Conservation (phyloP, 2,888 invertebrate species). For the Macrosiphum euphorbiae region DNA sequence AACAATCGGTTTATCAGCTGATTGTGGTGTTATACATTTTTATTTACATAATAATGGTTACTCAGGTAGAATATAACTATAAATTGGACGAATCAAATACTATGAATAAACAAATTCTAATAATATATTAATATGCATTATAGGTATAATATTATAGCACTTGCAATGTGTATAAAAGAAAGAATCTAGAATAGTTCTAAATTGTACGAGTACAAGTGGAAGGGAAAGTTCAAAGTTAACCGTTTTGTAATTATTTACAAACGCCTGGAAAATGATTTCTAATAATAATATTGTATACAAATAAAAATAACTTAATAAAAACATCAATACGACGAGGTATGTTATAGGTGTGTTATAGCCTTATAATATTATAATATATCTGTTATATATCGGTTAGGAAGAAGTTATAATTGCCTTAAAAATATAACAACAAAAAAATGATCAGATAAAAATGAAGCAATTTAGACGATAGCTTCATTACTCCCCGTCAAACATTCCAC, state of each 20-base stretch:
- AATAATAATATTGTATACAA: not conserved
- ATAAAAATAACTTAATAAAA: not conserved
- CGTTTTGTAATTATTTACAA: slow-evolving; percentile 9
- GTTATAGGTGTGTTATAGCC: not conserved
- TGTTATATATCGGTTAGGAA: slow-evolving; percentile 19
- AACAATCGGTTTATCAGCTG: not conserved
- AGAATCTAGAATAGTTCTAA: not conserved
- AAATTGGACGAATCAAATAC: not conserved
- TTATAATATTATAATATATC: not conserved
- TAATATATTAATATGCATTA: not conserved
- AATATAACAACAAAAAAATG: not conserved
- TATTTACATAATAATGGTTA: not conserved
- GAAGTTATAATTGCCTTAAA: not conserved
- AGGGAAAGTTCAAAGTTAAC: not conserved
- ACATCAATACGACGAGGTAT: not conserved
- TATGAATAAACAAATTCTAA: not conserved
- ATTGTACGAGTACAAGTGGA: not conserved
- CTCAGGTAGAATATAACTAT: not conserved
- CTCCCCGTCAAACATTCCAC: slow-evolving; percentile 36
- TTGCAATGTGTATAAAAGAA: not conserved
- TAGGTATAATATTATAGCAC: not conserved
- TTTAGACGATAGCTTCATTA: slow-evolving; percentile 61
- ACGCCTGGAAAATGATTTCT: not conserved
- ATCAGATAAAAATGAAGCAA: slow-evolving; percentile 33
- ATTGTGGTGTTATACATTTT: not conserved